Conservation (phyloP, 2,797 vertebrate genomes). For the Cyprinella venusta region DNA sequence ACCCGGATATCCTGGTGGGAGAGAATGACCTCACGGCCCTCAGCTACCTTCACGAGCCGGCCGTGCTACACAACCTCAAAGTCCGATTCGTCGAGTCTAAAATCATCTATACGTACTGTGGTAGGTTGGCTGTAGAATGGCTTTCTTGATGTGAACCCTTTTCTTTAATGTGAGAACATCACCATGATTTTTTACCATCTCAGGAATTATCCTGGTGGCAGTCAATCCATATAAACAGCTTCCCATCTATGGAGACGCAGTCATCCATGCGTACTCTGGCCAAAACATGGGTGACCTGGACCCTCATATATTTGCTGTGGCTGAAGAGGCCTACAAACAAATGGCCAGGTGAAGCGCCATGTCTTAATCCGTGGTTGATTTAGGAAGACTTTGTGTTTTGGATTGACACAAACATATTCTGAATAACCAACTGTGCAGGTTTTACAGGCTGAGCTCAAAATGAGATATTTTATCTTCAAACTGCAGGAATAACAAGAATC, state of each 20-base stretch:
- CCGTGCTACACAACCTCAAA: slow-evolving; percentile 95
- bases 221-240: slow-evolving; percentile 96
- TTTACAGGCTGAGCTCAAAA: background rate
- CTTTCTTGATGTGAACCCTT: background rate
- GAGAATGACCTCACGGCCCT: slow-evolving; percentile 99
- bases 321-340: slow-evolving; percentile 98
- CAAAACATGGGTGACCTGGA: slow-evolving; percentile 99
- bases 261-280: slow-evolving; percentile 97
- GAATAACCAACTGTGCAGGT: background rate
- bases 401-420: background rate
- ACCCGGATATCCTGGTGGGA: slow-evolving; percentile 97
- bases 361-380: background rate
- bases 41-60: slow-evolving; percentile 96
- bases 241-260: slow-evolving; percentile 93
- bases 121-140: slow-evolving; percentile 71
- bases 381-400: background rate
- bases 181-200: background rate
- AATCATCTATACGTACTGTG: slow-evolving; percentile 98
- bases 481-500: slow-evolving; percentile 90
- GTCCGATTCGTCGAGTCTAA: slow-evolving; percentile 94
- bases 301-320: slow-evolving; percentile 98
- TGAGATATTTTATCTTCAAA: background rate
- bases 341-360: slow-evolving; percentile 88
- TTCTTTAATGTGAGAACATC: background rate
- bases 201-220: slow-evolving; percentile 97